phyloP scores from a whole-genome alignment of 2,888 invertebrate species.

The Epirrhoe alternata region DNA sequence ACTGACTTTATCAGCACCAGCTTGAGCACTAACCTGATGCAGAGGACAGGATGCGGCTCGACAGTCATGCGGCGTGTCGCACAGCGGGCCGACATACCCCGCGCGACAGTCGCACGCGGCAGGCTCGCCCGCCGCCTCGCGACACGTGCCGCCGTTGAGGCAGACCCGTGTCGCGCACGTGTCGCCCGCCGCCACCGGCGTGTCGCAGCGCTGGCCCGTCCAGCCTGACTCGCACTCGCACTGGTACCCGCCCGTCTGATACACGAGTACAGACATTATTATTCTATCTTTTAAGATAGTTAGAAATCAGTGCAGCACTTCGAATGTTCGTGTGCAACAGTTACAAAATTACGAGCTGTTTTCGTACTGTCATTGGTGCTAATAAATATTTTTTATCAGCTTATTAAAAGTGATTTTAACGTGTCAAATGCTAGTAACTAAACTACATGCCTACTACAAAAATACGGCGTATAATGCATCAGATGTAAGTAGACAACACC shows the following conservation, averaged over 20 bases:
- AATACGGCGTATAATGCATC: not conserved
- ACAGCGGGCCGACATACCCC: constrained; percentile 87
- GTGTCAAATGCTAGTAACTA: not conserved
- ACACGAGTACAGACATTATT: not conserved
- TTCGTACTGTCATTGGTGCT: not conserved
- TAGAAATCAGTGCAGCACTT: too few species aligned
- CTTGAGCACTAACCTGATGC: constrained; percentile 47
- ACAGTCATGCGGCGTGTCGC: constrained; percentile 88
- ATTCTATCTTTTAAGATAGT: too few species aligned
- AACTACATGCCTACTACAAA: not conserved
- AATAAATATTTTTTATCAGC: not conserved
- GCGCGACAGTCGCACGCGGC: constrained; percentile 86
- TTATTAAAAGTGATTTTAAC: not conserved
- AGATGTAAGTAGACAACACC: not conserved
- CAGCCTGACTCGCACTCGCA: constrained; percentile 90
- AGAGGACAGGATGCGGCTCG: constrained; percentile 75
- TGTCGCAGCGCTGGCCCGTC: constrained; percentile 77
- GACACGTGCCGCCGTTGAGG: constrained; percentile 87
- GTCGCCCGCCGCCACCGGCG: constrained; percentile 43
- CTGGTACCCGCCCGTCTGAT: constrained; percentile 79
- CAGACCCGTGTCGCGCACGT: constrained; percentile 86
- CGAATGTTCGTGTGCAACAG: too few species aligned
- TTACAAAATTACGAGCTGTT: not conserved
- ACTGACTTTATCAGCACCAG: not conserved
- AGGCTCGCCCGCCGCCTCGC: constrained; percentile 56